Evolutionary conservation across 2,797 vertebrate species (phyloP).

Genomic region (Hydrocynus forskahlii): DNA sequence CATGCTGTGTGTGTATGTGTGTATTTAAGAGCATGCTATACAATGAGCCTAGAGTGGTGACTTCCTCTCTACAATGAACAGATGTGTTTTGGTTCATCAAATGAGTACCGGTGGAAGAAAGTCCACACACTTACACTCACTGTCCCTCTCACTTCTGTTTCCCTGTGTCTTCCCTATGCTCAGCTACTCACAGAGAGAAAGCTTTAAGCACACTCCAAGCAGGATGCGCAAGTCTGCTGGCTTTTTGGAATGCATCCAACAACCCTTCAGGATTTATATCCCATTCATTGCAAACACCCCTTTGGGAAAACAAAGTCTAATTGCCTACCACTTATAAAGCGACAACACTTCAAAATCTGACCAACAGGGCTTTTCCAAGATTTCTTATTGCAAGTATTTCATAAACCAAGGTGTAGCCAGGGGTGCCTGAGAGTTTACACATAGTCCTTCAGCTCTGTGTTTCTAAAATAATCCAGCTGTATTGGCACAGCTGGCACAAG

Average conservation of each 20-base stretch:
- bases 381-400: not conserved
- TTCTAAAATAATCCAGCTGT: not conserved
- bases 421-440: not conserved
- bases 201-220: not conserved
- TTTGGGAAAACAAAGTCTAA: slow-evolving; percentile 33
- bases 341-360: not conserved
- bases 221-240: not conserved
- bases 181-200: not conserved
- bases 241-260: slow-evolving; percentile 33
- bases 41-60: slow-evolving; percentile 35
- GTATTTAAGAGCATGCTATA: slow-evolving; percentile 6
- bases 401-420: slow-evolving; percentile 1
- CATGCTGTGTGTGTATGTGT: slow-evolving; percentile 16
- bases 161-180: slow-evolving; percentile 2
- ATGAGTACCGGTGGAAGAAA: not conserved
- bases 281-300: slow-evolving; percentile 20
- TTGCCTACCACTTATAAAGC: not conserved
- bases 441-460: not conserved
- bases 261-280: slow-evolving; percentile 45
- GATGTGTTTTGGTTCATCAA: not conserved
- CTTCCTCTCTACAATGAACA: slow-evolving; percentile 32
- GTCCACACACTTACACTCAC: slow-evolving; percentile 18
- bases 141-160: slow-evolving; percentile 1
- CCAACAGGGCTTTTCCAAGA: slow-evolving; percentile 20
- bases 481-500: not conserved